Base-by-base conservation (phyloP, 1,140 invertebrate species). In the Aphaenogaster rudis region DNA sequence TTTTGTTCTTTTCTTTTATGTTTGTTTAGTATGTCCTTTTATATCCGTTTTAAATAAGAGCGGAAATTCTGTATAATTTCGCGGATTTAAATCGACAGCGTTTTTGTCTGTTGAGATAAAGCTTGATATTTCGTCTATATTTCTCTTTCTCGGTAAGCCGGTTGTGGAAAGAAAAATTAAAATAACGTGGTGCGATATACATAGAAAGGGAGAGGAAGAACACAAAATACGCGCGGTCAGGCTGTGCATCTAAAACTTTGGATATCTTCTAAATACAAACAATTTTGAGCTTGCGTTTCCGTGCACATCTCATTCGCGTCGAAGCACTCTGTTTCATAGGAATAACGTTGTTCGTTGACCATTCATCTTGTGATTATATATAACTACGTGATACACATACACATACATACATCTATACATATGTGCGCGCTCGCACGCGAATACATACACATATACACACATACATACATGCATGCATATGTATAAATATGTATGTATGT, bases 231-330 rank as follows among this genome's bases (percentile, higher is more conserved):
- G 59, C 64, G 33, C 69, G 57, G 74, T 76, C 61, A 89, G 88
- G 81, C 86, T 91, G 88, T 89, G 78, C 81, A 76, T 91, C 45
- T 36, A 61, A 85, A 86, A 33, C 28, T 81, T 81, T 86, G 36
- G 52, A 45, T 78, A 67, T 86, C 17, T 64, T 48, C 50, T 77
- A 57, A 71, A 79, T 42, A 63, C 15, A 36, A 86, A 61, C 17
- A 87, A 64, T 72, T 84, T 39, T 45, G 17, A 82, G n/a, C 52
- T 84, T 45, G 52, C 39, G 52, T 84, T 74, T 39, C 77, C 54
- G n/a, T 39, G 59, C 52, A 61, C 69, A 59, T 78, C 33, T 87
- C 36, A 82, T 78, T 86, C 87, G 74, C 42, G 48, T 63, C 45
- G 57, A 66, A 61, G 33, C 21, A 81, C 17, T 59, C 59, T 74